A percentile compares a stretch with the other conserved stretches of the same genome.
Evolutionary conservation across 2,797 vertebrate genomes (phyloP).

Genomic region (Sitta carolinensis): DNA sequence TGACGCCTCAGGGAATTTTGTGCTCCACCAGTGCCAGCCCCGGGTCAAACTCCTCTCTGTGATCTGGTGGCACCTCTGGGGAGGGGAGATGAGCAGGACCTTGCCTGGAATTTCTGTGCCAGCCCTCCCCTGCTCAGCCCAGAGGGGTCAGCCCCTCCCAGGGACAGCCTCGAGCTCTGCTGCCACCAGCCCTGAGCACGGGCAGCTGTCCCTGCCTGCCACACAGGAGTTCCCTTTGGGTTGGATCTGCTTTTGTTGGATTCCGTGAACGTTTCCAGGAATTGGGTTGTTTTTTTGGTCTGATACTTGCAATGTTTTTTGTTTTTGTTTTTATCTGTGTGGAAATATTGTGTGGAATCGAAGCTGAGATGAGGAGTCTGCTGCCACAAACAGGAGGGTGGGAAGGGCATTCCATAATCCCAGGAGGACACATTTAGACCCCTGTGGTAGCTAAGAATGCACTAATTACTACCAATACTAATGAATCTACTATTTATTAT

Average conservation of each 20-base stretch:
- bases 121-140: background rate
- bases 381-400: background rate
- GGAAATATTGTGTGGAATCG: background rate
- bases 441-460: background rate
- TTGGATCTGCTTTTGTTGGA: constrained; percentile 54
- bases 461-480: rapidly evolving
- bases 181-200: background rate
- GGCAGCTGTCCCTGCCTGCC: background rate
- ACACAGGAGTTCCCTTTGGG: background rate
- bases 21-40: background rate
- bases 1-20: background rate
- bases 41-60: background rate
- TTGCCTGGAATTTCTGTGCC: background rate
- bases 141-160: background rate
- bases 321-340: background rate
- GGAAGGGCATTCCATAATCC: background rate
- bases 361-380: background rate
- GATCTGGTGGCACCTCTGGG: background rate
- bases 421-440: background rate
- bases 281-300: background rate
- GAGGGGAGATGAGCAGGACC: background rate
- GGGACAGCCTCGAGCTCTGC: background rate
- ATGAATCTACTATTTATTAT: no score
- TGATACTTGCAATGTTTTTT: background rate
- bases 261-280: constrained; percentile 66